Percentiles rank a stretch among this genome's conserved stretches.
Conservation (phyloP, 2,888 invertebrate species). For the Pilophorus perplexus region DNA sequence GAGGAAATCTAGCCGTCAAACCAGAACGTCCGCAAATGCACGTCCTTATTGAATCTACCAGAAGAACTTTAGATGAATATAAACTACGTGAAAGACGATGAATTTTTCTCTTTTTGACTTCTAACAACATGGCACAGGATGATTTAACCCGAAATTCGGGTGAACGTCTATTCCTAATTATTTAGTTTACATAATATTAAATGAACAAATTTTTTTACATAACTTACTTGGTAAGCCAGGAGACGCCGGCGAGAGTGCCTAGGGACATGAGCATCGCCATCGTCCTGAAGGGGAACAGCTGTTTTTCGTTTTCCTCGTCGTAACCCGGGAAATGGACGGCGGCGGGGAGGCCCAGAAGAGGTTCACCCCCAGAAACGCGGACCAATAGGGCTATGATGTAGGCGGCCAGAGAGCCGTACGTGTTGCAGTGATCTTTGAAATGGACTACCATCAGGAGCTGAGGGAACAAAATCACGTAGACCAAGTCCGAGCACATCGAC, state of each 20-base stretch:
- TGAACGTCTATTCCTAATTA: no score
- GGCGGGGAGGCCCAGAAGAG: slow-evolving; percentile 74
- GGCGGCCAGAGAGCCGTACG: slow-evolving; percentile 91
- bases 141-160: no score
- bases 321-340: slow-evolving; percentile 85
- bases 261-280: slow-evolving; percentile 89
- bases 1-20: no score
- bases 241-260: slow-evolving; percentile 73
- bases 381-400: slow-evolving; percentile 81
- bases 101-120: no score
- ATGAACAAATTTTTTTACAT: no score
- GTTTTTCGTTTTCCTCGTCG: slow-evolving; percentile 61
- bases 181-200: no score
- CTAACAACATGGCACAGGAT: no score
- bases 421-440: slow-evolving; percentile 90
- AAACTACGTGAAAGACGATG: no score
- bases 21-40: no score
- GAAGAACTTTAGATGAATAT: no score
- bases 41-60: no score
- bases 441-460: slow-evolving; percentile 97
- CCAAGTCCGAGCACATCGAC: slow-evolving; percentile 98
- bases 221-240: slow-evolving; percentile 71
- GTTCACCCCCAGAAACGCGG: slow-evolving; percentile 84
- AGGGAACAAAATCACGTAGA: slow-evolving; percentile 97
- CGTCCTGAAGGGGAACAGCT: slow-evolving; percentile 94